These are phyloP conservation scores for Diplogasteroides magnus DNA, from an alignment of 1,140 invertebrate genomes.

Conservation along the genomic window DNA sequence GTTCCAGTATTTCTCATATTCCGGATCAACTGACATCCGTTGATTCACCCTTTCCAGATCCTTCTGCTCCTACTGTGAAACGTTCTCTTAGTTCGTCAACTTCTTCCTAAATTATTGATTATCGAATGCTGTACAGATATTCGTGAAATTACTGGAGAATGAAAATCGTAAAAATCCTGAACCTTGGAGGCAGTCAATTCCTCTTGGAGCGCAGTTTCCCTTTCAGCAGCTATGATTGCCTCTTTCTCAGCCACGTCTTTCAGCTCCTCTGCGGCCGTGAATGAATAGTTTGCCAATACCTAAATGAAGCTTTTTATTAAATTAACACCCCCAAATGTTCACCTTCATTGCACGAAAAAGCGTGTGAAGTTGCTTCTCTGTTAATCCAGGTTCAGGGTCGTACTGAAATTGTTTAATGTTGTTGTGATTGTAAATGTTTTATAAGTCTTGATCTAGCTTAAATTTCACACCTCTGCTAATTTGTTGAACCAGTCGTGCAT, in stretches of 20 bases:
- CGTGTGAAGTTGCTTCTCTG: not conserved
- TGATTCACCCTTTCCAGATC: no score
- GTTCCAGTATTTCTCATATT: no score
- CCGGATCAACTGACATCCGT: no score
- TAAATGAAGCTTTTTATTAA: not conserved
- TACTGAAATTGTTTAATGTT: not conserved
- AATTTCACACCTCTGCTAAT: not conserved
- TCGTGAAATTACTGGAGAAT: no score
- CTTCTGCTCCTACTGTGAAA: no score
- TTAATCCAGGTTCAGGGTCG: not conserved
- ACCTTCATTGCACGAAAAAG: not conserved
- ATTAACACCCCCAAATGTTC: not conserved
- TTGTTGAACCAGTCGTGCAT: not conserved
- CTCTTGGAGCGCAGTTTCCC: not conserved
- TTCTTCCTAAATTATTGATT: no score
- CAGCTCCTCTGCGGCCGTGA: not conserved
- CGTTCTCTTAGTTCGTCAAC: no score
- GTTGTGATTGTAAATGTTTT: not conserved
- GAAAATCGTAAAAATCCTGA: no score
- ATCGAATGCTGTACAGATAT: no score
- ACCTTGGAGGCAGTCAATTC: not conserved
- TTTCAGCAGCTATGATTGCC: not conserved
- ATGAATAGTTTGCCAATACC: not conserved
- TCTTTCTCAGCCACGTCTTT: not conserved
- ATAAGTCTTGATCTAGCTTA: no score